Base-by-base conservation (phyloP, 1,140 invertebrate genomes). In the Drosophila melanogaster region DNA sequence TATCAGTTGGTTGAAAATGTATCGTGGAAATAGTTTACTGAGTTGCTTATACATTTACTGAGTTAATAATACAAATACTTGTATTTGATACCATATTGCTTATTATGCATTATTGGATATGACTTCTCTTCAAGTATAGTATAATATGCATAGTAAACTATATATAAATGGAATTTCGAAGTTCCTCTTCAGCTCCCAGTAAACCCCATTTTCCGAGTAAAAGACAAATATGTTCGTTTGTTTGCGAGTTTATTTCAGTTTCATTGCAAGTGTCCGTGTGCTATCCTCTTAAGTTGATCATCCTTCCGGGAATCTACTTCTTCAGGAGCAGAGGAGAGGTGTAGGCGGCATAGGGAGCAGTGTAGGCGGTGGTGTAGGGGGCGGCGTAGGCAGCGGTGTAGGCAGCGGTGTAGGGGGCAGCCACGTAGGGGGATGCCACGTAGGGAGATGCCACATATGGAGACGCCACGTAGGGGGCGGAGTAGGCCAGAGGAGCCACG, bases 401-500 rank as follows among this genome's bases (percentile, higher is more conserved):
- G 60, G 84, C 86, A 11, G 86, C 86, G 3, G 86, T 55, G 38
- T 86, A 90, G 8, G 85, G 77, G 2, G 89, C 69, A 26, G 90
- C 85, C 15, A 77, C 74, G 8, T 90, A 87, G 22, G 83, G 75
- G 3, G 89, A 70, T 1, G 89, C 75, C 43, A 77, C 79, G 15
- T 89, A 91, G 1, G 89, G 83, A 2, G 85, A 74, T 4, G 86
- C 83, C 47, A 84, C 77, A 12, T 83, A 90, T 0, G 90, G 85
- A 8, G 84, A 59, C 8, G 77, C 78, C 30, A 77, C 69, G n/a
- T 83, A 77, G 12, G 69, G 79, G 2, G 81, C 37, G 3, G 76
- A 71, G 69, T 92, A 92, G 51, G 90, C 90, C 61, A 92, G 43
- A 37, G 90, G 90, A 49, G 90, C 78, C 53, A 91, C 90, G 24